Evolutionary conservation across 1,140 invertebrate species (phyloP), one percentile per base, ranked within the genome.

Genomic region (Drosophila aff.): DNA sequence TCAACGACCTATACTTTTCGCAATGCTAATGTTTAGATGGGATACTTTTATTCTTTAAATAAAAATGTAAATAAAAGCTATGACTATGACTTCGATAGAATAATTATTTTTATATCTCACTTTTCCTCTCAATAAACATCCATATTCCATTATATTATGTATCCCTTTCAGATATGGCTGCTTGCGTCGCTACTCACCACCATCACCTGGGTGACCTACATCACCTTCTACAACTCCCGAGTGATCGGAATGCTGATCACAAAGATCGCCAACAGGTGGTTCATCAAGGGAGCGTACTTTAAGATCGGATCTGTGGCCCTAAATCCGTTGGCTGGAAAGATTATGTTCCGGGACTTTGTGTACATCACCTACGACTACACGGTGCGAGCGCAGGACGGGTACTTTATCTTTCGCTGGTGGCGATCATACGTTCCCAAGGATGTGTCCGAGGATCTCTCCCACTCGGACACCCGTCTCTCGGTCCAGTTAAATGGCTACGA

Each of bases 321-420:
- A 41, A 98, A 98, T 93, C 97, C 98, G 31, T 94, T 99, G 73
- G 98, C 98, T 76, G 99, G 99, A 4, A 99, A 99, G 94, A 97
- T 99, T 44, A 99, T 99, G 99, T 99, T 99, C 94, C 95, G 98
- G 77, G 98, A 99, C 94, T 95, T 99, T 89, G 96, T 98, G 55
- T 99, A 98, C 82, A 97, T 99, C 44, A 99, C 97, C 52, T 96
- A 98, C 93, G 98, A 99, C 94, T 99, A 97, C 93, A 97, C 97
- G 40, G 92, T 99, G 43, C 95, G 98, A 81, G 95, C 99, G 72
- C 98, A 99, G 94, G 98, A 99, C 95, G 99, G 98, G 8, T 99
- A 98, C 95, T 94, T 99, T 58, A 98, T 99, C 94, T 99, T 99
- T 94, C 95, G 98, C 69, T 99, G 98, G 97, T 99, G 98, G 98